These are phyloP conservation scores for Peromyscus melanophrys DNA, from an alignment of 2,797 vertebrate genomes.

Conservation along the genomic window DNA sequence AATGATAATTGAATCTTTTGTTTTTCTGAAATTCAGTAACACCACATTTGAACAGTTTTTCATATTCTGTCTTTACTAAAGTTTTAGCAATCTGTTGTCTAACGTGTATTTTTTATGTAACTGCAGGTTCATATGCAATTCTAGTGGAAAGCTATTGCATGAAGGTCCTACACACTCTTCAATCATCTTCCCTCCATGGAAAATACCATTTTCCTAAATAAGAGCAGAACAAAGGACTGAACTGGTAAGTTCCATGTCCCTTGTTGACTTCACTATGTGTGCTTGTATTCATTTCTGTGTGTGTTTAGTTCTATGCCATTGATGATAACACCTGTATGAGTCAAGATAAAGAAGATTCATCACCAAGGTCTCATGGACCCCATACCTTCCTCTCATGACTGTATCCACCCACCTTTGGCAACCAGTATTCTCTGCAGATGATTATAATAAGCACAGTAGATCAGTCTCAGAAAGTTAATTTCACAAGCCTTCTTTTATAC, in stretches of 20 bases:
- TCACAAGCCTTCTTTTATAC: background rate
- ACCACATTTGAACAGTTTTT: background rate
- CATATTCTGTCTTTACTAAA: background rate
- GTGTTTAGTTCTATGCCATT: background rate
- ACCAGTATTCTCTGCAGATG: background rate
- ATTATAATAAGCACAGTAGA: background rate
- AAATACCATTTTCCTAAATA: background rate
- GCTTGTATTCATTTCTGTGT: background rate
- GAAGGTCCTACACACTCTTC: background rate
- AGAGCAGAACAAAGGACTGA: background rate
- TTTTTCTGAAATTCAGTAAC: background rate
- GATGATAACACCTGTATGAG: background rate
- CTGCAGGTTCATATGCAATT: background rate
- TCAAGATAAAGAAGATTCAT: background rate
- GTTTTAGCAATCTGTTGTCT: background rate
- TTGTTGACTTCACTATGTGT: background rate
- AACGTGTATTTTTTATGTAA: background rate
- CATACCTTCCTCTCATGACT: background rate
- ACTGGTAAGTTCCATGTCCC: too few relatives aligned
- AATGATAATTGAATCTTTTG: background rate
- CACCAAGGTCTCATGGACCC: background rate
- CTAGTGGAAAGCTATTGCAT: background rate
- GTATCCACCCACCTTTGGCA: background rate
- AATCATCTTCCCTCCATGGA: background rate
- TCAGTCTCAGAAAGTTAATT: background rate